phyloP scores from a whole-genome alignment of 2,797 vertebrate species.

The Natrix natrix region DNA sequence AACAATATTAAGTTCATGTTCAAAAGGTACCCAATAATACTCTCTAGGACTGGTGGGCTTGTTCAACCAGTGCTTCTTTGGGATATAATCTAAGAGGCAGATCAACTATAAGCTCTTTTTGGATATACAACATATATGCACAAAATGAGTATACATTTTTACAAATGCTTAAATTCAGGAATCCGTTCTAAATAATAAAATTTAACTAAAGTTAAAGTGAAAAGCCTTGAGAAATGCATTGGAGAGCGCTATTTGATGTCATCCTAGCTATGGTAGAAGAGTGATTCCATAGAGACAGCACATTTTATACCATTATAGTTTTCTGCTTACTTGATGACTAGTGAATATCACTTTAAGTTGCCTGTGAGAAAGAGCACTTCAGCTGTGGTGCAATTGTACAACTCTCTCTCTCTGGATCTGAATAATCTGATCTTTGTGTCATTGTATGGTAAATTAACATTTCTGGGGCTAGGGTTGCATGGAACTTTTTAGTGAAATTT shows the following conservation, averaged over 20 bases:
- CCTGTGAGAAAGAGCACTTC: background rate
- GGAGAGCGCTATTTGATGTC: background rate
- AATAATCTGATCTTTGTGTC: background rate
- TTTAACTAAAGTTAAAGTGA: background rate
- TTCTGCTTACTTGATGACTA: background rate
- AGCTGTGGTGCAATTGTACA: background rate
- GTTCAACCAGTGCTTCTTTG: background rate
- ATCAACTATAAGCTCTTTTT: background rate
- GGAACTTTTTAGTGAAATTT: background rate
- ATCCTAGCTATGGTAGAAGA: background rate
- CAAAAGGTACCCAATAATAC: background rate
- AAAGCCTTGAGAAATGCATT: background rate
- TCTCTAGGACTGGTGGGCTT: background rate
- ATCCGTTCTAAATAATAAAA: background rate
- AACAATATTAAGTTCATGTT: background rate
- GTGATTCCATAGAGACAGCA: background rate
- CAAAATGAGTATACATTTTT: background rate
- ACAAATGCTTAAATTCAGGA: background rate
- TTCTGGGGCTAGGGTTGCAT: background rate
- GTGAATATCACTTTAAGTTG: background rate
- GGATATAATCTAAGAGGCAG: background rate
- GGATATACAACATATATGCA: background rate
- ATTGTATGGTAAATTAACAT: background rate
- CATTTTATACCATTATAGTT: background rate
- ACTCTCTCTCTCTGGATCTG: background rate